Conservation (phyloP, 2,797 vertebrate species). For the Poecilia wingei region DNA sequence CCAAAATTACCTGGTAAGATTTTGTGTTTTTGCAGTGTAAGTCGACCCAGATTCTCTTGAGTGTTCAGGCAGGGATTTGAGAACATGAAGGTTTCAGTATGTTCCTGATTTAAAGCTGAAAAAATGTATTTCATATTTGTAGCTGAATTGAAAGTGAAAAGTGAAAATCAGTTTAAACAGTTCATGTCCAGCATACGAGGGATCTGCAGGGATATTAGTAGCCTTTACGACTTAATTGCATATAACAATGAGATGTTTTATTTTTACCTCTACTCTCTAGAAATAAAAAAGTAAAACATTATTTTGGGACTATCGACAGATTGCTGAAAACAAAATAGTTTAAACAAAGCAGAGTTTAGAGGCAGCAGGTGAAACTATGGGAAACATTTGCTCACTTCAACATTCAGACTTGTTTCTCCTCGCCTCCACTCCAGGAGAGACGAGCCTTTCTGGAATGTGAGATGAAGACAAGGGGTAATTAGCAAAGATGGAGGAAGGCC, state of each 20-base stretch:
- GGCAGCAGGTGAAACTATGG: slow-evolving; percentile 27
- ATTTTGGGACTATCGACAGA: neutral
- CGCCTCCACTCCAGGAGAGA: slow-evolving; percentile 39
- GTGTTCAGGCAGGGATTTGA: neutral
- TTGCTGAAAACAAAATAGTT: neutral
- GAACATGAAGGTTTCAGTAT: neutral
- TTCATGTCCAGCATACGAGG: neutral
- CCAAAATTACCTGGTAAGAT: no score
- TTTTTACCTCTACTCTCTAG: neutral
- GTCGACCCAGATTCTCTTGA: neutral
- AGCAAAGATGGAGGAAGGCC: slow-evolving; percentile 53
- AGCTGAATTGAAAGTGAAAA: no score
- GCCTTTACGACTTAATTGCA: neutral
- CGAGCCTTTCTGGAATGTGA: slow-evolving; percentile 37
- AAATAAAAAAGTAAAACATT: neutral
- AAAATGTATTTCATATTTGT: neutral
- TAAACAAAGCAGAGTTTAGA: neutral
- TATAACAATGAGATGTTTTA: neutral
- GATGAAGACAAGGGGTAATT: slow-evolving; percentile 65
- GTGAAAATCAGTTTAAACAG: neutral
- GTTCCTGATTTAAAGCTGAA: neutral
- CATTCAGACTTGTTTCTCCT: slow-evolving; percentile 26
- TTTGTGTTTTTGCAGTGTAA: neutral
- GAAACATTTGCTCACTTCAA: slow-evolving; percentile 47
- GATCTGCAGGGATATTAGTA: neutral